phyloP scores from a whole-genome alignment of 2,888 invertebrate genomes.

The Heliothis peltigera region DNA sequence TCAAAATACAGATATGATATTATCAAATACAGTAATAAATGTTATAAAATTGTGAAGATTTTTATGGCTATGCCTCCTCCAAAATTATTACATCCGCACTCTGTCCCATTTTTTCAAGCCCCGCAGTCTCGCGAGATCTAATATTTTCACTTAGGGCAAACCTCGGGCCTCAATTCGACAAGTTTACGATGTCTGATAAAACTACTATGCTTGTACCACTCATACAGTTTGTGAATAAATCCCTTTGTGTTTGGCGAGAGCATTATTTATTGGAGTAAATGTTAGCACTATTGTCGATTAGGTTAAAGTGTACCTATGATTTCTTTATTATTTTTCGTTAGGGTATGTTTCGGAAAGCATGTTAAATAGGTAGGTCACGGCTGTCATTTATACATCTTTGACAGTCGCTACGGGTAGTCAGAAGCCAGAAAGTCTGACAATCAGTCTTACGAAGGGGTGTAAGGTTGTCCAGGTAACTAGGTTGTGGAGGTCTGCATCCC shows the following conservation, averaged over 20 bases:
- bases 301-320: constrained; percentile 7
- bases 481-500: too few relatives aligned
- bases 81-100: constrained; percentile 34
- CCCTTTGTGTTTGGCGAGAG: constrained; percentile 27
- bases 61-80: constrained; percentile 26
- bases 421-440: too few relatives aligned
- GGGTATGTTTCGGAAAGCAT: too few relatives aligned
- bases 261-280: constrained; percentile 22
- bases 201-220: constrained; percentile 41
- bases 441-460: too few relatives aligned
- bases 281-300: constrained; percentile 19
- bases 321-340: constrained; percentile 23
- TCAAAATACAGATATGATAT: too few relatives aligned
- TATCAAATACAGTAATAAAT: too few relatives aligned
- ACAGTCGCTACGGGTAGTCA: too few relatives aligned
- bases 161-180: constrained; percentile 65
- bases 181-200: constrained; percentile 70
- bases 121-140: constrained; percentile 63
- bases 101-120: constrained; percentile 54
- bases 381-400: too few relatives aligned
- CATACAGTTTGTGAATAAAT: constrained; percentile 47
- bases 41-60: too few relatives aligned
- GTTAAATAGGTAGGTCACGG: too few relatives aligned
- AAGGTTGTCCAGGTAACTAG: too few relatives aligned
- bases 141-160: constrained; percentile 74